phyloP scores from a whole-genome alignment of 2,113 vertebrate genomes.

The Cercopithecus mona region DNA sequence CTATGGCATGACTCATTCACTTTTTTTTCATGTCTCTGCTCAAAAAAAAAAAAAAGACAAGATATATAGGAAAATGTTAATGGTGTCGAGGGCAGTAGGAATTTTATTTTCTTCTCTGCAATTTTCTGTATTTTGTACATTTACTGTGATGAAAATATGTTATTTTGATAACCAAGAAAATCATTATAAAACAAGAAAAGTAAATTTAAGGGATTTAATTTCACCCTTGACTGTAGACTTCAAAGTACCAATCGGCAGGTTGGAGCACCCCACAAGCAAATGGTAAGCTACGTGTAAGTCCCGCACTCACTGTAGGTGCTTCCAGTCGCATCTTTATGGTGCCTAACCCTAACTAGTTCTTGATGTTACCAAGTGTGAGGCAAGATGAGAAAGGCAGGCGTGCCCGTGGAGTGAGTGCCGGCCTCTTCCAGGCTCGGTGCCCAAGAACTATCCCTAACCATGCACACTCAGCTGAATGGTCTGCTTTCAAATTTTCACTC shows the following conservation, averaged over 20 bases:
- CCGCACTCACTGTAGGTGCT: neutral
- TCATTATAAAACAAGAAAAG: neutral
- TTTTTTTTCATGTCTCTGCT: neutral
- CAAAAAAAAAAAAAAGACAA: neutral
- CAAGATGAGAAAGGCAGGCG: neutral
- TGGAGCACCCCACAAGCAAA: neutral
- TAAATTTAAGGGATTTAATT: neutral
- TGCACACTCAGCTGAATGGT: fast-evolving
- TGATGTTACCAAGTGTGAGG: neutral
- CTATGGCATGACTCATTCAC: neutral
- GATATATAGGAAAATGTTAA: neutral
- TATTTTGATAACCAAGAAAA: neutral
- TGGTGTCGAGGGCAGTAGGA: neutral
- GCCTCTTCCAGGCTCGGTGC: neutral
- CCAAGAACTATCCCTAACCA: no score
- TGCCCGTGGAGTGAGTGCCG: neutral
- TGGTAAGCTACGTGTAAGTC: neutral
- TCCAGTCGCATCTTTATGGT: neutral
- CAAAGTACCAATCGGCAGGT: neutral
- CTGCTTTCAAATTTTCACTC: neutral
- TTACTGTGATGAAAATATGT: neutral
- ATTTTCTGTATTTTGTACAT: neutral
- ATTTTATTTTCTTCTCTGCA: slow-evolving; percentile 15
- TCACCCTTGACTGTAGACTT: neutral
- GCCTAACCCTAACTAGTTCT: neutral